Evolutionary conservation across 2,797 vertebrate species (phyloP).

Genomic region (Telmatherina bonti): DNA sequence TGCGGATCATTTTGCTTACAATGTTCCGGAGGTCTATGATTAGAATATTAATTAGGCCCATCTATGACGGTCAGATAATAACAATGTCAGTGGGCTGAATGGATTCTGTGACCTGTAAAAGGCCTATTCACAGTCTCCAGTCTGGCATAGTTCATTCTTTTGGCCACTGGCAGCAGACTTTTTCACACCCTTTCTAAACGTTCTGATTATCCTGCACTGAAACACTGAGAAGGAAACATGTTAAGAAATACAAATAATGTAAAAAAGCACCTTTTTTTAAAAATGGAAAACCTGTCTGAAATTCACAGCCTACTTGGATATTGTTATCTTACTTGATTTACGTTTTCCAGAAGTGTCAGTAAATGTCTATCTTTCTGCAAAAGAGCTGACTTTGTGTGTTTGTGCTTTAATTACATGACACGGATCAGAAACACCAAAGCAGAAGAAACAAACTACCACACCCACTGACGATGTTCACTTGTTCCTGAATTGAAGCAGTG

Average conservation of each 20-base stretch:
- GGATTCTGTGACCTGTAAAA: conserved; percentile 98
- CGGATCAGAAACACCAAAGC: conserved; percentile 73
- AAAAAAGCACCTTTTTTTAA: conserved; percentile 24
- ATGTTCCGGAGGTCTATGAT: conserved; percentile 89
- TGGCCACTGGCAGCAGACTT: conserved; percentile 91
- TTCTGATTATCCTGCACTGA: conserved; percentile 86
- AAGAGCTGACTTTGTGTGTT: conserved; percentile 60
- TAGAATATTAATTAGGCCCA: conserved; percentile 99
- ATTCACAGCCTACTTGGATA: conserved; percentile 78
- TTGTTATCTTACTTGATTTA: conserved; percentile 65
- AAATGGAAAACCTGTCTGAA: conserved; percentile 46
- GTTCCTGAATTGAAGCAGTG: conserved; percentile 30
- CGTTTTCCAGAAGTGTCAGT: conserved; percentile 63
- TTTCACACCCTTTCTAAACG: conserved; percentile 93
- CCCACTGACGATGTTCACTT: conserved; percentile 49
- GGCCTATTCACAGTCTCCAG: conserved; percentile 93
- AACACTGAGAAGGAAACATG: conserved; percentile 84
- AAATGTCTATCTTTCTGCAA: conserved; percentile 48
- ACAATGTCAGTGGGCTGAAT: conserved; percentile 94
- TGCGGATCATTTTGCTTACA: conserved; percentile 91
- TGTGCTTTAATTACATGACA: conserved; percentile 79
- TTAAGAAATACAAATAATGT: conserved; percentile 80
- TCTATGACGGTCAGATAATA: conserved; percentile 96
- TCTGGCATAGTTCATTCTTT: conserved; percentile 91
- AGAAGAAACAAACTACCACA: conserved; percentile 57